Evolutionary conservation across 2,797 vertebrate species (phyloP), one percentile per base, ranked within the genome.

Genomic region (Vipera latastei): DNA sequence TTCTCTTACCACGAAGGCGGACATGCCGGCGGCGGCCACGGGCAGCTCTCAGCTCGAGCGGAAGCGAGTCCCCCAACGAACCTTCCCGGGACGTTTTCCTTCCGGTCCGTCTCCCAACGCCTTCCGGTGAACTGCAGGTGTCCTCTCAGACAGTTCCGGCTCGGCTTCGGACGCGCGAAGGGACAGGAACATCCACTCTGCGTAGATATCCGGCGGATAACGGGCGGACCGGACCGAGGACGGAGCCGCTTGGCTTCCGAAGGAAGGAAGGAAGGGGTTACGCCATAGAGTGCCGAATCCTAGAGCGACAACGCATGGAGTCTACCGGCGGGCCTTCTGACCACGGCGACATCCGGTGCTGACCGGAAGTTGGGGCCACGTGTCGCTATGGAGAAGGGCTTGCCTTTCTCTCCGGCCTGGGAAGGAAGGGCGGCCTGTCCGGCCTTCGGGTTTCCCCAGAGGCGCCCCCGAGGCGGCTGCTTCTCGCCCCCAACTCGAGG

Each of bases 21-120:
- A 86, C 14, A 94, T 92, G 55, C 22, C 1, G 22, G 8, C 25
- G 3, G 9, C 69, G 20, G 13, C n/a, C 65, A 18, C 65, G 32
- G 28, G 4, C 12, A 20, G 3, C 86, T 6, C 51, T 32, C 86
- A 22, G 6, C 4, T 9, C 91, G 56, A 93, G 12, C 55, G 90
- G 59, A 56, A 12, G 32, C 5, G 26, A 7, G 1, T 22, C 2
- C 0, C 0, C 0, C 16, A 6, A 18, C 4, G 6, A 2, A 38
- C 44, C 16, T 6, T 44, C 90, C 25, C 65, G 1, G 11, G 6
- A 4, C 20, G 0, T 25, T 86, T 65, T 20, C 88, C 48, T 25
- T 20, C 14, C 3, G 38, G 90, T 88, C 1, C 65, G 3, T 0
- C 2, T 0, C 86, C 3, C 6, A 61, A 85, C 0, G 4, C 9